Evolutionary conservation across 1,140 invertebrate species (phyloP).

Genomic region (Meloidogyne floridensis): DNA sequence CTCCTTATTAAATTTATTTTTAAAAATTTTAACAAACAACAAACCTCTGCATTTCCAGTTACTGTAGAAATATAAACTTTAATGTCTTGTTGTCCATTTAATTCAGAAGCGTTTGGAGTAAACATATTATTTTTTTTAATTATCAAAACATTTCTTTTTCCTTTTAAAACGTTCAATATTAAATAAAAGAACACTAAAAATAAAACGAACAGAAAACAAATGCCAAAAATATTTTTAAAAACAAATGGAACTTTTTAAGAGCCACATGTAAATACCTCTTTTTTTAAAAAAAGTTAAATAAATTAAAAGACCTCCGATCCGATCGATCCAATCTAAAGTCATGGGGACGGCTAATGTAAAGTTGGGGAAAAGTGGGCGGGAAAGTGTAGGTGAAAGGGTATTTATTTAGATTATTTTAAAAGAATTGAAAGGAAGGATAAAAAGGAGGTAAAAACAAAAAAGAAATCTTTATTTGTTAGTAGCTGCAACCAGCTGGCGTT

Average conservation of each 20-base stretch:
- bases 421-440: neutral
- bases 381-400: too few relatives aligned
- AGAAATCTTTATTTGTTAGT: neutral
- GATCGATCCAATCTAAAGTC: neutral
- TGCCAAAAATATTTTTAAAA: neutral
- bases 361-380: neutral
- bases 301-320: too few relatives aligned
- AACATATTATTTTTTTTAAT: conserved; percentile 26
- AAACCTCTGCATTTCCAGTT: conserved; percentile 46
- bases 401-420: too few relatives aligned
- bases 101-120: conserved; percentile 18
- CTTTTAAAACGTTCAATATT: neutral
- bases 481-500: neutral
- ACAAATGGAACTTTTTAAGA: neutral
- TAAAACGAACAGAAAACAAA: neutral
- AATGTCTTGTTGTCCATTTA: conserved; percentile 33
- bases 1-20: conserved; percentile 2
- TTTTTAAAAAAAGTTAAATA: neutral
- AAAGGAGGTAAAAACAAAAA: neutral
- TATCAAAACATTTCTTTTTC: neutral
- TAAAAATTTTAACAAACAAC: conserved; percentile 26
- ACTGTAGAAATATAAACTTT: conserved; percentile 49
- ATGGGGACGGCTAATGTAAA: neutral
- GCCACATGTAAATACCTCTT: neutral
- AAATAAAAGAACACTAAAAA: too few relatives aligned